Percentiles rank a stretch among this genome's conserved stretches.
Evolutionary conservation across 2,888 invertebrate species (phyloP).

Genomic region (Biston betularia): DNA sequence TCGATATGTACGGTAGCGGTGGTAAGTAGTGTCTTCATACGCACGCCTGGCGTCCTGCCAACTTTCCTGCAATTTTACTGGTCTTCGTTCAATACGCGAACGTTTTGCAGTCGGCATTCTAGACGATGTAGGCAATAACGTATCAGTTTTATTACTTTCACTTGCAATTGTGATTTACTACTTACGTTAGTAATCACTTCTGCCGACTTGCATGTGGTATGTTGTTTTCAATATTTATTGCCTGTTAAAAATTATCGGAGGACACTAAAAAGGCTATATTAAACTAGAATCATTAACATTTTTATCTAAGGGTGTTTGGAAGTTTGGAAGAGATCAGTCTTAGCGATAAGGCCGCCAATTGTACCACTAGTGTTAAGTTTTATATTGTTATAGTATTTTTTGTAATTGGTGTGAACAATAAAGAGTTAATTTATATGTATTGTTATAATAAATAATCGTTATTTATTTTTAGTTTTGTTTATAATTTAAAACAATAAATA

Average conservation of each 20-base stretch:
- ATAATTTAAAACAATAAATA: too few relatives aligned
- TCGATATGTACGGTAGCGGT: slow-evolving; percentile 10
- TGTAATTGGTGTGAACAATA: too few relatives aligned
- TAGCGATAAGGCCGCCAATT: too few relatives aligned
- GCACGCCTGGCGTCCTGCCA: slow-evolving; percentile 69
- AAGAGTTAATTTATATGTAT: too few relatives aligned
- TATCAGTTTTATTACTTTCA: slow-evolving; percentile 68
- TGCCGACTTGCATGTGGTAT: background rate
- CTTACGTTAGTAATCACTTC: slow-evolving; percentile 48
- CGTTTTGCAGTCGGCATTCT: slow-evolving; percentile 71
- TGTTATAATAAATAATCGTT: too few relatives aligned
- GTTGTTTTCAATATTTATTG: slow-evolving; percentile 10
- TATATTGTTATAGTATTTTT: too few relatives aligned
- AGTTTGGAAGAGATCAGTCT: too few relatives aligned
- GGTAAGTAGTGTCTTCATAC: slow-evolving; percentile 39
- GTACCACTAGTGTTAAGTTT: too few relatives aligned
- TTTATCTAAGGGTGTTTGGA: too few relatives aligned
- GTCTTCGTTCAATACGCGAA: slow-evolving; percentile 65
- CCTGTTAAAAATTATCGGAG: slow-evolving; percentile 17
- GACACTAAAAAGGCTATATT: slow-evolving; percentile 1
- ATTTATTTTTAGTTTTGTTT: too few relatives aligned
- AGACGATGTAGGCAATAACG: slow-evolving; percentile 76
- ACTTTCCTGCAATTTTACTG: slow-evolving; percentile 77
- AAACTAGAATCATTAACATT: background rate
- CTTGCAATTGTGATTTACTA: slow-evolving; percentile 58